phyloP scores from a whole-genome alignment of 2,888 invertebrate species.

The Parthenolecanium corni region DNA sequence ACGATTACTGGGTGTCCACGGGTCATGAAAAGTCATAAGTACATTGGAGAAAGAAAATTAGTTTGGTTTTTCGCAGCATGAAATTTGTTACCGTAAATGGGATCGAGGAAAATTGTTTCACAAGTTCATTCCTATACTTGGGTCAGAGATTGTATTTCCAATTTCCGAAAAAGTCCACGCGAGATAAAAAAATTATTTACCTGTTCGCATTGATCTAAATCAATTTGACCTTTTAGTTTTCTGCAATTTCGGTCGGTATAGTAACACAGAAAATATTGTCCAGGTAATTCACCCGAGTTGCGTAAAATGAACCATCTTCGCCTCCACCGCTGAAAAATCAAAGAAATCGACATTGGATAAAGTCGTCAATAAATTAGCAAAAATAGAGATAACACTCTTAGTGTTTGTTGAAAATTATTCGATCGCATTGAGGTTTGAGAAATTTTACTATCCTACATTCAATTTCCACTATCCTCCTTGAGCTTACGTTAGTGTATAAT shows the following conservation, averaged over 20 bases:
- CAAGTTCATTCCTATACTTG: too few relatives aligned
- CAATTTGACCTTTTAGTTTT: conserved; percentile 77
- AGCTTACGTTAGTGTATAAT: too few relatives aligned
- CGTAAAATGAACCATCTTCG: conserved; percentile 87
- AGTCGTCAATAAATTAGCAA: background rate
- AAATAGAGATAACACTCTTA: too few relatives aligned
- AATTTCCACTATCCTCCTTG: too few relatives aligned
- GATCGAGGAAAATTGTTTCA: too few relatives aligned
- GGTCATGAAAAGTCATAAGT: background rate
- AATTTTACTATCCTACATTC: too few relatives aligned
- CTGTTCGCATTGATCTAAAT: conserved; percentile 93
- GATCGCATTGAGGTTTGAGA: too few relatives aligned
- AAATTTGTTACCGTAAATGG: too few relatives aligned
- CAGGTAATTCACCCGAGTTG: conserved; percentile 82
- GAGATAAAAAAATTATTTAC: conserved; percentile 42
- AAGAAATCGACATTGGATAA: conserved; percentile 4
- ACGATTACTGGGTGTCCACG: background rate
- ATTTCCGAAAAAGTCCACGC: too few relatives aligned
- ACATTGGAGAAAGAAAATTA: background rate
- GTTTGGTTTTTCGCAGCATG: too few relatives aligned
- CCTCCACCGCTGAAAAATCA: conserved; percentile 72
- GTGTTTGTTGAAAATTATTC: too few relatives aligned
- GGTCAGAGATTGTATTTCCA: too few relatives aligned
- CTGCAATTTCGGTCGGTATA: conserved; percentile 77
- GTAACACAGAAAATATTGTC: conserved; percentile 86